Base-by-base conservation (phyloP, 1,140 invertebrate species). In the Pomacea maculata region DNA sequence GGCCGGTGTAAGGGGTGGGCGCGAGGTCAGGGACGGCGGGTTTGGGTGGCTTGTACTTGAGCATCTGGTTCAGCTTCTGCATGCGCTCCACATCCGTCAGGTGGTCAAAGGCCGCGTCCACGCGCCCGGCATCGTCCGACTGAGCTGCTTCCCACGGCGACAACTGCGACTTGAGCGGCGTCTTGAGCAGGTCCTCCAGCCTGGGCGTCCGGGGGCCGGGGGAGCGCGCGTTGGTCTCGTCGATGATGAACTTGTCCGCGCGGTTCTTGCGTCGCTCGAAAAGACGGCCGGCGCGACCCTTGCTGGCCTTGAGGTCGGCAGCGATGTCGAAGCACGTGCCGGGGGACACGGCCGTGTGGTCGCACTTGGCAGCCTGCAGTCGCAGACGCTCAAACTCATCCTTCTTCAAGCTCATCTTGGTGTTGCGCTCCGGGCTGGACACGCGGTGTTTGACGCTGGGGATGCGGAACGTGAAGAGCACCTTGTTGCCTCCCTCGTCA, bases 221-320 rank as follows among this genome's bases (percentile, higher is more conserved):
- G 80, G 81, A 90, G 89, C 77, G 77, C 21, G 87, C 85, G 83
- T 91, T 88, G 84, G 91, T 94, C 89, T 95, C 95, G 85, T 96
- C 96, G 25, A 97, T 95, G 25, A 97, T 93, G 95, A 95, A 97
- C 90, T 96, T 96, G 87, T 96, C 95, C 11, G 95, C 95, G 85
- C 95, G 94, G 93, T 95, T 95, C 88, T 95, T 94, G 72, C 96
- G 93, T 89, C 96, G 96, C 29, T 95, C 95, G 92, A 97, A 97
- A 86, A 97, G 93, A 91, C 96, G 95, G 21, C 96, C 96, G 80
- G 96, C 95, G 54, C 83, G 83, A 11, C 89, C 89, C 78, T 87
- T 89, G 64, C 80, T 80, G 25, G 81, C 81, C 76, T 89, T 87
- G 54, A 89, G 82, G 82, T 87, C 86, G 3, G 83, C 85, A 15